phyloP scores from a whole-genome alignment of 2,797 vertebrate genomes.

The Nasua narica region DNA sequence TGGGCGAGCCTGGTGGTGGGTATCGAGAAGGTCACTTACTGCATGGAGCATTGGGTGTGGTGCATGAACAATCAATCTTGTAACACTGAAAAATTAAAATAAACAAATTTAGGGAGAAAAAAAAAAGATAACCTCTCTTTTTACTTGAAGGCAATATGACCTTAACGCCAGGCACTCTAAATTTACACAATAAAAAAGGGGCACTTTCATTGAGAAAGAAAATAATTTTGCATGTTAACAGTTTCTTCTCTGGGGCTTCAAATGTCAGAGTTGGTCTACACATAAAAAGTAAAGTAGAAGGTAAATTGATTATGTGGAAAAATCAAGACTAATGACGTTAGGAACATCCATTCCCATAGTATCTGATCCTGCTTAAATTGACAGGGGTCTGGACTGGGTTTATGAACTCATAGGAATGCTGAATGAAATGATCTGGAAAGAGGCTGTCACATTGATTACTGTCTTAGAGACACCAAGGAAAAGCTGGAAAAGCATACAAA shows the following conservation, averaged over 20 bases:
- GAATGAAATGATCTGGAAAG: slow-evolving; percentile 7
- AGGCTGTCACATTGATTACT: background rate
- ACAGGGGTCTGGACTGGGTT: background rate
- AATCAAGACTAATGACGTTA: background rate
- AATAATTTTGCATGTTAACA: background rate
- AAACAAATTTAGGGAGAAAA: too few species aligned
- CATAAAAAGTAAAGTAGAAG: background rate
- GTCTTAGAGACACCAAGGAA: background rate
- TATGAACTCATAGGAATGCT: background rate
- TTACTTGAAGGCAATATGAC: background rate
- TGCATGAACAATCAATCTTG: too few species aligned
- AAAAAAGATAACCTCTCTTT: background rate
- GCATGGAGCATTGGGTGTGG: too few species aligned
- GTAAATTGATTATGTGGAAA: background rate
- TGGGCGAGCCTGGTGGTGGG: too few species aligned
- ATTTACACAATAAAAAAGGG: background rate
- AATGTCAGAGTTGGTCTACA: background rate
- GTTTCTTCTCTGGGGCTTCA: background rate
- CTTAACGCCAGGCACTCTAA: background rate
- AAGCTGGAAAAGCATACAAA: background rate
- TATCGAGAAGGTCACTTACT: too few species aligned
- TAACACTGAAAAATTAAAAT: too few species aligned
- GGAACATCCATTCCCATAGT: background rate
- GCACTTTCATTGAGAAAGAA: background rate
- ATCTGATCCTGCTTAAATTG: background rate